phyloP scores from a whole-genome alignment of 2,888 invertebrate genomes.

The Rhopalosiphum nymphaeae region DNA sequence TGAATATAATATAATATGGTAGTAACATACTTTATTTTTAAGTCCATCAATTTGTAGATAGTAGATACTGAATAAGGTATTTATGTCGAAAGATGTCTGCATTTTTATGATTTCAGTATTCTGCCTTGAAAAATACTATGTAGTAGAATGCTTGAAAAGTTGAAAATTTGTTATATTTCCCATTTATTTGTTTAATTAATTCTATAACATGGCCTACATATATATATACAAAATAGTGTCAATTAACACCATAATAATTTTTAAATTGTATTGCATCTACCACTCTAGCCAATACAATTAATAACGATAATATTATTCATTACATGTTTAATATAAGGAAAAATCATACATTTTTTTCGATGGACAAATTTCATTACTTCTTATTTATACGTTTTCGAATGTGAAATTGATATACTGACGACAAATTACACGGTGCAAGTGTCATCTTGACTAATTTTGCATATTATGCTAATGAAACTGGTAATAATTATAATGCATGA shows the following conservation, averaged over 20 bases:
- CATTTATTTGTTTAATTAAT: neutral
- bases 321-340: neutral
- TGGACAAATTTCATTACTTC: neutral
- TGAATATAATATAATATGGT: neutral
- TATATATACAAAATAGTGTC: neutral
- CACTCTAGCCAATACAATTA: neutral
- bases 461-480: neutral
- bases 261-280: neutral
- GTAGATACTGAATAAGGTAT: neutral
- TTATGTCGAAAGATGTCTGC: neutral
- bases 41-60: slow-evolving; percentile 7
- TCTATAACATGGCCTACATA: neutral
- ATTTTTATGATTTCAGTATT: neutral
- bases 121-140: neutral
- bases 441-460: neutral
- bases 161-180: neutral
- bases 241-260: neutral
- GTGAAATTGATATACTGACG: neutral
- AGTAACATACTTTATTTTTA: neutral
- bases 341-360: neutral
- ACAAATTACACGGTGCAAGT: neutral
- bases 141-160: neutral
- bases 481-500: neutral
- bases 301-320: neutral
- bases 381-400: neutral